Conservation (phyloP, 2,888 invertebrate species). For the Agelastica alni region DNA sequence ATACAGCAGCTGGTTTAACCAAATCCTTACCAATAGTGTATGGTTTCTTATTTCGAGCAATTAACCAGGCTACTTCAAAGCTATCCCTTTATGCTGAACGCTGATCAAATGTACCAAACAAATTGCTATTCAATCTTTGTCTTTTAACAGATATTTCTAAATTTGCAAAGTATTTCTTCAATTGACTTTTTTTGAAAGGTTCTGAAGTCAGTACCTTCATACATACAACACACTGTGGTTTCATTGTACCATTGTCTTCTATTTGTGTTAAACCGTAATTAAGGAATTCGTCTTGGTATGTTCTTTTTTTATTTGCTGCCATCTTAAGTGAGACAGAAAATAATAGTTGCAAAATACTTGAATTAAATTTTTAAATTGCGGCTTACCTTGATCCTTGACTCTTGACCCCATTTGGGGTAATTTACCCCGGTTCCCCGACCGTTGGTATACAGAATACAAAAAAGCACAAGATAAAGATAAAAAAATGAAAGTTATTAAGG, state of each 20-base stretch:
- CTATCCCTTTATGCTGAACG: constrained; percentile 2
- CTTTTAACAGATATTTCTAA: not conserved
- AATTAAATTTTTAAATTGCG: not conserved
- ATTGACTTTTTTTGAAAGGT: too few relatives aligned
- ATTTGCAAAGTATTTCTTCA: not conserved
- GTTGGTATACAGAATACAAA: not conserved
- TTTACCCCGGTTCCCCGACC: not conserved
- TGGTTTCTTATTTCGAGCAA: not conserved
- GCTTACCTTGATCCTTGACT: not conserved
- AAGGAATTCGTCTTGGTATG: not conserved
- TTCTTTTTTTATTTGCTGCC: not conserved
- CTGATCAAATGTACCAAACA: constrained; percentile 9
- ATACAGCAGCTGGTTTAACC: not conserved
- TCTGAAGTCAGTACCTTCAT: not conserved
- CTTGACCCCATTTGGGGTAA: not conserved
- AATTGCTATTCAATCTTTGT: too few relatives aligned
- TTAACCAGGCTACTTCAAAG: not conserved
- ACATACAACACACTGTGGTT: not conserved
- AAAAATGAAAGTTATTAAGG: too few relatives aligned
- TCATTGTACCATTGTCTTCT: not conserved
- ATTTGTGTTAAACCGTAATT: not conserved
- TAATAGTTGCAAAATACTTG: not conserved
- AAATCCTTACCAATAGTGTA: not conserved
- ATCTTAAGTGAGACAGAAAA: not conserved
- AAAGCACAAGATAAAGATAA: too few relatives aligned